Evolutionary conservation across 2,797 vertebrate species (phyloP).

Genomic region (Argya squamiceps): DNA sequence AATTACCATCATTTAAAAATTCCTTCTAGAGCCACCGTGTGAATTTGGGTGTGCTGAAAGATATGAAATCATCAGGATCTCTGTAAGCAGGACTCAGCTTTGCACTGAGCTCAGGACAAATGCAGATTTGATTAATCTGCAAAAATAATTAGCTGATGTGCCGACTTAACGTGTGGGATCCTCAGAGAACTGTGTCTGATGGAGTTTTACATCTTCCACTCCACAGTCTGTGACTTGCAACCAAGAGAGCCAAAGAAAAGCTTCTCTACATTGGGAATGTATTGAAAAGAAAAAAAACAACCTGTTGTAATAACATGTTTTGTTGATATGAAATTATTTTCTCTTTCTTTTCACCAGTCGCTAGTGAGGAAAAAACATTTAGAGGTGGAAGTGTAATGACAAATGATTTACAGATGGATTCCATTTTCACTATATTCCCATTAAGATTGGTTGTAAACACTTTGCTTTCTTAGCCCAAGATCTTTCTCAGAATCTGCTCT

Average conservation of each 20-base stretch:
- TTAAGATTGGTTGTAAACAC: not conserved
- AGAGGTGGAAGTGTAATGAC: not conserved
- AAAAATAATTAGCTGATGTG: not conserved
- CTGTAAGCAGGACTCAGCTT: not conserved
- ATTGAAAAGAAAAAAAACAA: not conserved
- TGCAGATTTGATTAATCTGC: not conserved
- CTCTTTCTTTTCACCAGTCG: not conserved
- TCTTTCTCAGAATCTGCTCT: not conserved
- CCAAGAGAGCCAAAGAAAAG: not conserved
- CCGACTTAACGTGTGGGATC: not conserved
- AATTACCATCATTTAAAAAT: slow-evolving; percentile 68
- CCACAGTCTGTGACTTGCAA: not conserved
- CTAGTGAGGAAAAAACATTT: not conserved
- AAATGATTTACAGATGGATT: not conserved
- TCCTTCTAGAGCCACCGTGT: slow-evolving; percentile 15
- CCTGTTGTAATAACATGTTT: not conserved
- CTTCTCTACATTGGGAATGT: not conserved
- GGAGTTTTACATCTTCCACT: not conserved
- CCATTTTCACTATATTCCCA: not conserved
- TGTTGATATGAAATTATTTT: not conserved
- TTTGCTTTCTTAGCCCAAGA: not conserved
- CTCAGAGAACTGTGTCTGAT: not conserved
- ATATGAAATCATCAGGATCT: not conserved
- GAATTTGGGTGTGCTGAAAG: slow-evolving; percentile 35
- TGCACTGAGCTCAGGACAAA: not conserved